phyloP scores from a whole-genome alignment of 2,888 invertebrate species.

The Pecten maximus region DNA sequence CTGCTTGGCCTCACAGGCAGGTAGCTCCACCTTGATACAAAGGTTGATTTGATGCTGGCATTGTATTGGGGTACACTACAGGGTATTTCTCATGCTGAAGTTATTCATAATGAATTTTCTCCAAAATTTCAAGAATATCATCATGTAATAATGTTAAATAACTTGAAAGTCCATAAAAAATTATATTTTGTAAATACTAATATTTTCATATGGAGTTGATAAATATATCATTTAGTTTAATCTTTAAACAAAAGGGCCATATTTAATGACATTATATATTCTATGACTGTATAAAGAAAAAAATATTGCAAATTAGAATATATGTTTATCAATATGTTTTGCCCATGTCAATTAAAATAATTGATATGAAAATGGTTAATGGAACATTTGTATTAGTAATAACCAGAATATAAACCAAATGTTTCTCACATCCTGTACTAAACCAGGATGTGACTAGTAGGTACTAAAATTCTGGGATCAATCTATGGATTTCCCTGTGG shows the following conservation, averaged over 20 bases:
- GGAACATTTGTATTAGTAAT: too few species aligned
- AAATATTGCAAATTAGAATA: not conserved
- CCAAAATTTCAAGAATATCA: not conserved
- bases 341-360: too few species aligned
- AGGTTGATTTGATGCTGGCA: conserved; percentile 5
- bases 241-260: not conserved
- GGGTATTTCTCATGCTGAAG: not conserved
- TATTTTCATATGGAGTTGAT: too few species aligned
- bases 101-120: not conserved
- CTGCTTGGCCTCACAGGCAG: not conserved
- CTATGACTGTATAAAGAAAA: not conserved
- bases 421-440: not conserved
- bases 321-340: not conserved
- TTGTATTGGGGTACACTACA: not conserved
- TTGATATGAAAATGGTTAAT: not conserved
- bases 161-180: too few species aligned
- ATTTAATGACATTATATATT: not conserved
- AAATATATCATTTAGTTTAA: too few species aligned
- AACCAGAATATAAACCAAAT: not conserved
- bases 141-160: not conserved
- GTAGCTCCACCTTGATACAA: conserved; percentile 33
- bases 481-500: not conserved
- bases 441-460: not conserved
- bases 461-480: not conserved
- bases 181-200: too few species aligned